Evolutionary conservation across 2,113 vertebrate genomes (phyloP), one percentile per base, ranked within the genome.

Genomic region (Stegastes partitus): DNA sequence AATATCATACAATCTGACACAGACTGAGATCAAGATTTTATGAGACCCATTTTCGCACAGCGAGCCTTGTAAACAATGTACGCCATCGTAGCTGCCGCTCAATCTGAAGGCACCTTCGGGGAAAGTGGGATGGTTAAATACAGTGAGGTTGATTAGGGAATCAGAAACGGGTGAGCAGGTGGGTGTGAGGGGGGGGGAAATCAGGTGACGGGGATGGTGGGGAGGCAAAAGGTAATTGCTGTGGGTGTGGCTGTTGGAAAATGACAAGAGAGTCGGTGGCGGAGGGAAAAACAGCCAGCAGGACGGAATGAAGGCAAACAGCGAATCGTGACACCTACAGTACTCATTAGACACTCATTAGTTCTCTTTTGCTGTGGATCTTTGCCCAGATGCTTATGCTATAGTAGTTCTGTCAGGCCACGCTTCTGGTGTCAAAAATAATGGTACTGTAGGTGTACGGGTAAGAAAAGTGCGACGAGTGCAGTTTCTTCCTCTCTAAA

Each of bases 351-450:
- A 74, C 51, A 53, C 78, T 89, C 82, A 88, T 87, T 92, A 91
- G 73, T 62, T 75, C 28, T 34, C 73, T 45, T 74, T 61, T 5
- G 5, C 54, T 5, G 18, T 51, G 25, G 18, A 77, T 83, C n/a
- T 64, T 87, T 75, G 62, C 84, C 79, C 79, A 78, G 55, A 87
- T 85, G 68, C 69, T 62, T 58, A 61, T 73, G 56, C 39, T 80
- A 45, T 59, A 73, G 78, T 66, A 55, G 82, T 87, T 85, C 79
- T 85, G 77, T 81, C 82, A 84, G 84, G 75, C 64, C 65, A 79
- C 71, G 85, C 76, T 82, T 78, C 77, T 77, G 77, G 84, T 91
- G 81, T 92, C 87, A 89, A 79, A 91, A 87, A 88, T 90, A 91
- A 89, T 91, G 83, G 87, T 72, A 71, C 59, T 68, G 73, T 82